Evolutionary conservation across 2,113 vertebrate species (phyloP), one percentile per base, ranked within the genome.

Genomic region (Dasyprocta punctata): DNA sequence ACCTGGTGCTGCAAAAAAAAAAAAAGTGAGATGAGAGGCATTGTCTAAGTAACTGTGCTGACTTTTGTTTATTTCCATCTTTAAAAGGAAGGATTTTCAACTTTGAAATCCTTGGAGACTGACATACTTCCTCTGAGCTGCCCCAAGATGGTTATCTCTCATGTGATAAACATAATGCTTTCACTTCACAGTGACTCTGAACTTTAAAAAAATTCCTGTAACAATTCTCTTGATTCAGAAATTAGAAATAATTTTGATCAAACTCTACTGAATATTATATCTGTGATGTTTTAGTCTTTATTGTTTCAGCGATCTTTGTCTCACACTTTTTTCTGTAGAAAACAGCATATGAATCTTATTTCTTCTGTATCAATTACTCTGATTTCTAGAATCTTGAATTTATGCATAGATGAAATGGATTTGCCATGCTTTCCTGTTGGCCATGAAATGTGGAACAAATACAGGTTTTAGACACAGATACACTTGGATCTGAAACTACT

Each of bases 241-340:
- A 93, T 65, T 56, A 73, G 58, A 89, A 90, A 86, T 90, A 86
- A 77, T 73, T 73, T 96, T 73, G n/a, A 73, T 71, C 69, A 56
- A 65, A 81, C 0, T 63, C 52, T 65, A 86, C 87, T 75, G 56
- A 82, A 86, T 75, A 41, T 61, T n/a, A n/a, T 90, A 54, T 90
- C 71, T 90, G 44, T 78, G 44, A 63, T 86, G 22, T 80, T 86
- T 93, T 71, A 24, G 2, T 71, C 71, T 90, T 69, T 80, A 44
- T 71, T n/a, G 36, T 69, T 86, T 47, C 44, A 80, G 36, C 63
- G 36, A 87, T 67, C 41, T 94, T 65, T 87, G 58, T 67, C 16
- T 87, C 94, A 24, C 0, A 63, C 6, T 56, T 19, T 90, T 61
- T 9, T 90, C n/a, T 54, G 8, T 90, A 41, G 16, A 30, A 91